Percentiles rank a stretch among this genome's conserved stretches.
phyloP scores from a whole-genome alignment of 2,888 invertebrate species.

The Amphipoea oculea region DNA sequence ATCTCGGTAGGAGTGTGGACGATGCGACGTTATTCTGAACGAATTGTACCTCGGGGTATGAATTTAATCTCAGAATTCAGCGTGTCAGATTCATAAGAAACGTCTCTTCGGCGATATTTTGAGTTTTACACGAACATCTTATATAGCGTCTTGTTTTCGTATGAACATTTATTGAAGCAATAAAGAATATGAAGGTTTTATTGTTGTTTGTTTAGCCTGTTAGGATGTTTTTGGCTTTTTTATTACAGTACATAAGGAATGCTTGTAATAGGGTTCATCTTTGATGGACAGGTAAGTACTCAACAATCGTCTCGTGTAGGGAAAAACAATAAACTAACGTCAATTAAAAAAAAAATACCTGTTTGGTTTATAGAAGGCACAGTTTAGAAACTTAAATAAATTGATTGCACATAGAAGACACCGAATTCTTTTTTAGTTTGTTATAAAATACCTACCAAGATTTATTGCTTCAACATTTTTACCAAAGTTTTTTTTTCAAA shows the following conservation, averaged over 20 bases:
- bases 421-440: not conserved
- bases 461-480: not conserved
- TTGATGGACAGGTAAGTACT: not conserved
- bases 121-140: conserved; percentile 73
- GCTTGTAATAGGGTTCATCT: not conserved
- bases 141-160: conserved; percentile 72
- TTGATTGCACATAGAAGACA: not conserved
- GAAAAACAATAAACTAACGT: too few relatives aligned
- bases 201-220: conserved; percentile 40
- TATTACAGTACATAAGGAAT: not conserved
- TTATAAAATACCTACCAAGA: not conserved
- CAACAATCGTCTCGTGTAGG: not conserved
- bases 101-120: conserved; percentile 77
- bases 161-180: conserved; percentile 65
- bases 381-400: not conserved
- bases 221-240: not conserved
- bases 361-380: not conserved
- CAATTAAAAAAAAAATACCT: too few relatives aligned
- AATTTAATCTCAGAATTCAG: conserved; percentile 89
- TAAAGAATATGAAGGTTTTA: conserved; percentile 56
- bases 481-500: not conserved
- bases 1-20: conserved; percentile 83
- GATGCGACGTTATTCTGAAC: conserved; percentile 84
- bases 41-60: conserved; percentile 88
- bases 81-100: conserved; percentile 86